A percentile compares a stretch with the other conserved stretches of the same genome.
phyloP scores from a whole-genome alignment of 1,140 invertebrate genomes.

The Zaprionus tsacasi region DNA sequence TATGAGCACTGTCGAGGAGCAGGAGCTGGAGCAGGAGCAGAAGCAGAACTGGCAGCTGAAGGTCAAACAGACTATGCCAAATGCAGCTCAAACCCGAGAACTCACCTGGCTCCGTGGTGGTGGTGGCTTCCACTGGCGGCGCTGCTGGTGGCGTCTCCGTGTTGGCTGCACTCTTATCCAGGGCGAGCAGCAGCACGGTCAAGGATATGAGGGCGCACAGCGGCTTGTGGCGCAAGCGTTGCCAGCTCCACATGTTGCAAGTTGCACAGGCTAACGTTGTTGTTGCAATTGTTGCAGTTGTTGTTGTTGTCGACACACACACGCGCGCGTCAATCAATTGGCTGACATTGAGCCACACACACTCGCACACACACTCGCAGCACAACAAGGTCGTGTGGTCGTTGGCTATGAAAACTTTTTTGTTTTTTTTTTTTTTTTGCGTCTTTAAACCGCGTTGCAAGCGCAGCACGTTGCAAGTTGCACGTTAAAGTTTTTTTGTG shows the following conservation, averaged over 20 bases:
- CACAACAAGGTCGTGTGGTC: slow-evolving; percentile 15
- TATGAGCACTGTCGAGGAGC: background rate
- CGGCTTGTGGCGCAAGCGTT: slow-evolving; percentile 76
- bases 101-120: slow-evolving; percentile 80
- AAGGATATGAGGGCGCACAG: slow-evolving; percentile 76
- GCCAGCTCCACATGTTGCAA: slow-evolving; percentile 65
- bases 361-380: slow-evolving; percentile 1
- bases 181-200: slow-evolving; percentile 69
- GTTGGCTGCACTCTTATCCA: slow-evolving; percentile 76
- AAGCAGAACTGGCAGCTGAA: slow-evolving; percentile 24
- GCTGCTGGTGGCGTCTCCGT: slow-evolving; percentile 60
- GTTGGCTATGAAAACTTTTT: background rate
- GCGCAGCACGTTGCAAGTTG: slow-evolving; percentile 2
- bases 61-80: slow-evolving; percentile 51
- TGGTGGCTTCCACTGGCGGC: slow-evolving; percentile 62
- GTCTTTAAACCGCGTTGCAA: slow-evolving; percentile 31
- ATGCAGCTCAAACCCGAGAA: slow-evolving; percentile 17
- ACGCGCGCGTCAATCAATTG: slow-evolving; percentile 37
- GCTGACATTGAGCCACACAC: slow-evolving; percentile 38
- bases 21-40: background rate
- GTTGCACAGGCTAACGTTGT: slow-evolving; percentile 8
- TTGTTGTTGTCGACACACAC: slow-evolving; percentile 14
- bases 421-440: slow-evolving; percentile 5
- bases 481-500: slow-evolving; percentile 22
- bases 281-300: slow-evolving; percentile 12